A percentile compares a stretch with the other conserved stretches of the same genome.
Evolutionary conservation across 2,888 invertebrate species (phyloP).

Genomic region (Salpingus planirostris): DNA sequence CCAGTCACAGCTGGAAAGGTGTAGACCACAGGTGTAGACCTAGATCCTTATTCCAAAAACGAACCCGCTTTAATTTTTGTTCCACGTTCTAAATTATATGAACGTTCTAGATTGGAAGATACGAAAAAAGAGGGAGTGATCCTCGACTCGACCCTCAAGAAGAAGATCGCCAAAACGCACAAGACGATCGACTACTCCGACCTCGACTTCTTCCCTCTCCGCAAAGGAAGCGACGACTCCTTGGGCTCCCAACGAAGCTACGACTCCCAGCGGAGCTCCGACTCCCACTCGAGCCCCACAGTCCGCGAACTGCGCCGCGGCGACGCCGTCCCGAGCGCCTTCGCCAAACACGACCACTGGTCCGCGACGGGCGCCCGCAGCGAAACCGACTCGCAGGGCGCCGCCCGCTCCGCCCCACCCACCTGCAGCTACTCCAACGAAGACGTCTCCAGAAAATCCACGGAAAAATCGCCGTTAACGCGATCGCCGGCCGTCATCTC

Average conservation of each 20-base stretch:
- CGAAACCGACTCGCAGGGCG: constrained; percentile 33
- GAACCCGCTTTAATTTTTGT: no score
- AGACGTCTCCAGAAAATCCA: constrained; percentile 8
- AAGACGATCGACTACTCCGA: constrained; percentile 36
- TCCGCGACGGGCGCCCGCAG: constrained; percentile 36
- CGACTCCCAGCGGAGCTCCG: constrained; percentile 44
- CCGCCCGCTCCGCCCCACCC: constrained; percentile 36
- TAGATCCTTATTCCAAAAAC: no score
- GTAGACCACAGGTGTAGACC: no score
- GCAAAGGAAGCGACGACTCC: constrained; percentile 49
- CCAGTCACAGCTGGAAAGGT: no score
- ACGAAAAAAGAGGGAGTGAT: constrained; percentile 35
- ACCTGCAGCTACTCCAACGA: constrained; percentile 19
- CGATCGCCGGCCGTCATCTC: constrained; percentile 22
- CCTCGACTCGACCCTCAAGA: constrained; percentile 30
- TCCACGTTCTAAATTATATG: no score
- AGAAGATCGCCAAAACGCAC: constrained; percentile 32
- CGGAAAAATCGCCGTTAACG: constrained; percentile 22
- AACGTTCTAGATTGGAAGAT: constrained; percentile 35
- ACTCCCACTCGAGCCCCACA: constrained; percentile 31
- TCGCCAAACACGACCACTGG: constrained; percentile 29
- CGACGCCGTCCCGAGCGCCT: constrained; percentile 7
- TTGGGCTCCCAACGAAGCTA: constrained; percentile 45
- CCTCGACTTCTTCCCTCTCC: constrained; percentile 34
- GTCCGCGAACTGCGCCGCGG: constrained; percentile 18